Percentiles rank a stretch among this genome's conserved stretches.
phyloP scores from a whole-genome alignment of 2,113 vertebrate genomes.

The Eublepharis macularius region DNA sequence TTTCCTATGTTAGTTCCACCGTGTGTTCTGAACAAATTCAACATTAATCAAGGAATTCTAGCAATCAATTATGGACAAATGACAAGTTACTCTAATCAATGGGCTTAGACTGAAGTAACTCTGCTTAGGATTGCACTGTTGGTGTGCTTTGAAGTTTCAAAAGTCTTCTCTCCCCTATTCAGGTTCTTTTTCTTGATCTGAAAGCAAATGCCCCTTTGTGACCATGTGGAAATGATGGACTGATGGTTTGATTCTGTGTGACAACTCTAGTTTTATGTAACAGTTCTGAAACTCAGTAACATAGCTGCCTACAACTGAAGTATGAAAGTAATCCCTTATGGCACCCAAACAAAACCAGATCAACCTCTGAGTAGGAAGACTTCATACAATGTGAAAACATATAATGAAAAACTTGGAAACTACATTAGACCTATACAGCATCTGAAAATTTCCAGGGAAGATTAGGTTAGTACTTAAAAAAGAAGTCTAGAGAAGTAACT shows the following conservation, averaged over 20 bases:
- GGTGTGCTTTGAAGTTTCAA: not conserved
- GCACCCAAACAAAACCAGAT: conserved; percentile 20
- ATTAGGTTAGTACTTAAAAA: not conserved
- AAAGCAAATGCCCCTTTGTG: not conserved
- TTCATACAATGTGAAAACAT: no score
- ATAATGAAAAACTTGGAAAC: not conserved
- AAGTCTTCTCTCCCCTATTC: not conserved
- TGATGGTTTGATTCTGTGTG: not conserved
- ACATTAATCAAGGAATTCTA: not conserved
- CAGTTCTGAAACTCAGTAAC: not conserved
- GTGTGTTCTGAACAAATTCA: not conserved
- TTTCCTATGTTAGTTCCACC: not conserved
- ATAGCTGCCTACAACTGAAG: not conserved
- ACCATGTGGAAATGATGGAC: not conserved
- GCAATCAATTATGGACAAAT: not conserved
- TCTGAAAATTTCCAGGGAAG: not conserved
- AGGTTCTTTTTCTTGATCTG: not conserved
- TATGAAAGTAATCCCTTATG: not conserved
- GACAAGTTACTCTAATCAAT: no score
- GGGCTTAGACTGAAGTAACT: no score
- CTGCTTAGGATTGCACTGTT: no score
- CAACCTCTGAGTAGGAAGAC: not conserved
- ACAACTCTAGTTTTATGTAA: not conserved
- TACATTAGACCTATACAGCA: not conserved
- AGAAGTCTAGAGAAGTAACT: not conserved